phyloP scores from a whole-genome alignment of 1,140 invertebrate species.

The Contarinia nasturtii region DNA sequence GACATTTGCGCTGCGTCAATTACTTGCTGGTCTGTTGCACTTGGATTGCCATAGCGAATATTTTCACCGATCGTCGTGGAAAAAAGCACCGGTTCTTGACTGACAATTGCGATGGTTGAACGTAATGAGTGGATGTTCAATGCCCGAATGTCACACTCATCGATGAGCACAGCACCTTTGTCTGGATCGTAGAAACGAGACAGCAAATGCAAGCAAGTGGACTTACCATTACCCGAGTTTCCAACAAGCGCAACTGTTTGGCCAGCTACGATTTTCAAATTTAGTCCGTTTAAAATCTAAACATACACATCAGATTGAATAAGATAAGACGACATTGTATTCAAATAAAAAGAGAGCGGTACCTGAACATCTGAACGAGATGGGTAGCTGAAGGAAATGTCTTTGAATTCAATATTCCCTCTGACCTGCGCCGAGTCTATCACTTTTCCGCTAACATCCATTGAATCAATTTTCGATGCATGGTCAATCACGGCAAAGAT shows the following conservation, averaged over 20 bases:
- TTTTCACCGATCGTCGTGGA: constrained; percentile 51
- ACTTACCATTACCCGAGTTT: constrained; percentile 57
- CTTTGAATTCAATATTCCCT: constrained; percentile 52
- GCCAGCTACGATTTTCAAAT: constrained; percentile 38
- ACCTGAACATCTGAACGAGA: constrained; percentile 52
- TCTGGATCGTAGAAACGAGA: constrained; percentile 50
- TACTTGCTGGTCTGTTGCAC: constrained; percentile 42
- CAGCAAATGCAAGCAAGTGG: constrained; percentile 49
- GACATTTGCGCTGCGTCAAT: constrained; percentile 53
- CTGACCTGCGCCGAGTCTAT: constrained; percentile 30
- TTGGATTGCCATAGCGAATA: constrained; percentile 42
- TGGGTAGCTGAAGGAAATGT: constrained; percentile 64
- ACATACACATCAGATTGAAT: not conserved
- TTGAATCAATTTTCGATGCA: constrained; percentile 49
- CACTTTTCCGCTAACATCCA: constrained; percentile 36
- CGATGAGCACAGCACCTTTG: constrained; percentile 27
- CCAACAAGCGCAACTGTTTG: constrained; percentile 62
- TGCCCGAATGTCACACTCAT: constrained; percentile 43
- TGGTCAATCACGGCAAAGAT: constrained; percentile 61
- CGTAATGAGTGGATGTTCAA: constrained; percentile 61
- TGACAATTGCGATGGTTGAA: constrained; percentile 59
- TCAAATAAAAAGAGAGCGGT: constrained; percentile 20
- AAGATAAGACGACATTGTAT: too few species aligned
- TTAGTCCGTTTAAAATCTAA: constrained; percentile 34
- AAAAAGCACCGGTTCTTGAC: constrained; percentile 72